phyloP scores from a whole-genome alignment of 2,888 invertebrate genomes.

The Mesorhabditis spiculigera region DNA sequence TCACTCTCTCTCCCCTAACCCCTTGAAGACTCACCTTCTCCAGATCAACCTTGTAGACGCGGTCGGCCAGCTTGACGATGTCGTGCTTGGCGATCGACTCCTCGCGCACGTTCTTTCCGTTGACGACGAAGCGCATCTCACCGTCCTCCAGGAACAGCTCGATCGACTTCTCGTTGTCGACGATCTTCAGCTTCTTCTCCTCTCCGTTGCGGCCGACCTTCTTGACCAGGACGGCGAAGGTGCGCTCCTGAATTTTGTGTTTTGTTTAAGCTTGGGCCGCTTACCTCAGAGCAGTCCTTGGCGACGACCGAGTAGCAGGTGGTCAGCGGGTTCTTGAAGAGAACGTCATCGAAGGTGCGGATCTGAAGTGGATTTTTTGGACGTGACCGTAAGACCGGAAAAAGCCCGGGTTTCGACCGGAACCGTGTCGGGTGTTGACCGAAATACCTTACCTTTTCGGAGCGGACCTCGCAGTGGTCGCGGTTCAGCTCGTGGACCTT shows the following conservation, averaged over 20 bases:
- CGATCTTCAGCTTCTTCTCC: constrained; percentile 22
- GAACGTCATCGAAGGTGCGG: constrained; percentile 55
- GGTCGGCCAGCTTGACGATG: constrained; percentile 24
- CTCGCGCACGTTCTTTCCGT: constrained; percentile 31
- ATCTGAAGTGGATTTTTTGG: constrained; percentile 23
- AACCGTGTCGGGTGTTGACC: no score
- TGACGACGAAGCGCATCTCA: constrained; percentile 25
- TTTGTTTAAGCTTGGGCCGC: constrained; percentile 48
- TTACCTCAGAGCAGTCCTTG: constrained; percentile 60
- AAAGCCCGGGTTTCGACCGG: no score
- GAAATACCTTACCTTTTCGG: constrained; percentile 7
- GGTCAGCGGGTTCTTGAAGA: constrained; percentile 47
- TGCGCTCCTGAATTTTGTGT: constrained; percentile 32
- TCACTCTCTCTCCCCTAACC: constrained; percentile 2
- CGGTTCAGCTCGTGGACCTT: constrained; percentile 13
- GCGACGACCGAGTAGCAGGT: constrained; percentile 60
- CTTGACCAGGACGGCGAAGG: constrained; percentile 56
- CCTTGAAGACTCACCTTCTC: constrained; percentile 13
- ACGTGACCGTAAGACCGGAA: no score
- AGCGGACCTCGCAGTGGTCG: constrained; percentile 11
- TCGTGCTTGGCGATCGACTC: constrained; percentile 17
- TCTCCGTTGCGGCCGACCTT: constrained; percentile 28
- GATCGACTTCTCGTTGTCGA: constrained; percentile 25
- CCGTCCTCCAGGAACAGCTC: constrained; percentile 16
- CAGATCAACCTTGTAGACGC: constrained; percentile 29